These are phyloP conservation scores for Propsilocerus akamusi DNA, from an alignment of 1,140 invertebrate species.

Conservation along the genomic window DNA sequence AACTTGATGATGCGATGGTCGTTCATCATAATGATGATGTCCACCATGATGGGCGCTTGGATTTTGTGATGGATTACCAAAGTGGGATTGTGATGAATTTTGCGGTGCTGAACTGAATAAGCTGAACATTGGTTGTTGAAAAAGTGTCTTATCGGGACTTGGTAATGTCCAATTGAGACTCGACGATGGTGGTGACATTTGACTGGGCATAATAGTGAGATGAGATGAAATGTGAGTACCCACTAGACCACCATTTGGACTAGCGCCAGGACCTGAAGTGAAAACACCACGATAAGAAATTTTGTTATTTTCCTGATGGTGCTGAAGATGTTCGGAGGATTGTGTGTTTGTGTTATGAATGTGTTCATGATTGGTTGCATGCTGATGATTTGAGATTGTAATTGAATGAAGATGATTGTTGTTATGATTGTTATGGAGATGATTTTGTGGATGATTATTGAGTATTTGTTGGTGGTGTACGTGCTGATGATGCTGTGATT, in stretches of 20 bases:
- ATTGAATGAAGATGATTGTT: conserved; percentile 14
- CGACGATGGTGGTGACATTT: conserved; percentile 27
- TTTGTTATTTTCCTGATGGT: conserved; percentile 30
- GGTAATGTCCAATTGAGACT: conserved; percentile 32
- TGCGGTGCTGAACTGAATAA: conserved; percentile 20
- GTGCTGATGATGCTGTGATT: conserved; percentile 20
- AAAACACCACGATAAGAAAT: conserved; percentile 51
- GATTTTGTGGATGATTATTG: conserved; percentile 13
- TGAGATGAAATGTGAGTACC: conserved; percentile 17
- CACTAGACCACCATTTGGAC: conserved; percentile 17
- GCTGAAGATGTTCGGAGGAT: conserved; percentile 28
- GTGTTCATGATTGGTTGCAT: conserved; percentile 10
- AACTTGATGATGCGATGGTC: conserved; percentile 26
- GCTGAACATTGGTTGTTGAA: conserved; percentile 33
- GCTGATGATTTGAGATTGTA: no score
- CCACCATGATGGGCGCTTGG: conserved; percentile 13
- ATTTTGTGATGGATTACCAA: conserved; percentile 17
- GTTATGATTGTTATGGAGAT: conserved; percentile 10
- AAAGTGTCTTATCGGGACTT: conserved; percentile 37
- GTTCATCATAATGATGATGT: conserved; percentile 28
- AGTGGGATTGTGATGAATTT: conserved; percentile 23
- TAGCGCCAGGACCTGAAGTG: conserved; percentile 25
- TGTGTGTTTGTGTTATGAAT: conserved; percentile 23
- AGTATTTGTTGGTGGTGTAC: conserved; percentile 23
- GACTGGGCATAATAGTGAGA: conserved; percentile 17